Conservation (phyloP, 2,888 invertebrate species). For the Noctua janthina region DNA sequence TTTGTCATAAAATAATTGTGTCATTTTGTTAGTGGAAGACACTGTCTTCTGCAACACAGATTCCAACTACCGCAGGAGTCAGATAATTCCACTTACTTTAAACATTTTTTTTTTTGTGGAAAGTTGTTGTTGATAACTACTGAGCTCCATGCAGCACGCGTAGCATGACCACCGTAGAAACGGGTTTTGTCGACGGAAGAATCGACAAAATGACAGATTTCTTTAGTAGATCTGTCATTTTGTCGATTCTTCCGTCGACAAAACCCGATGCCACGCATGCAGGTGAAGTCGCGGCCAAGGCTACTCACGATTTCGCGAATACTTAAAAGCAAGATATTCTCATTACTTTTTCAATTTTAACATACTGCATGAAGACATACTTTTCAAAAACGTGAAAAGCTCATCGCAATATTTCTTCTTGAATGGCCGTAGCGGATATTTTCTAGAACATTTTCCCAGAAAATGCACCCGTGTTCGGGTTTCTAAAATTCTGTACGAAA, state of each 20-base stretch:
- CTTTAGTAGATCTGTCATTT: too few relatives aligned
- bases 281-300: neutral
- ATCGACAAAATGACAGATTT: too few relatives aligned
- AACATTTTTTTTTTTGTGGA: too few relatives aligned
- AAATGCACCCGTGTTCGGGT: neutral
- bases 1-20: too few relatives aligned
- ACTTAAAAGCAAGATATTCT: neutral
- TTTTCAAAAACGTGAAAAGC: constrained; percentile 22
- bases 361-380: neutral
- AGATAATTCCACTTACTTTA: neutral
- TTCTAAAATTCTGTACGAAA: constrained; percentile 1
- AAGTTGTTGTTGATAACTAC: too few relatives aligned
- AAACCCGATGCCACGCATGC: neutral
- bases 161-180: too few relatives aligned
- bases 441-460: neutral
- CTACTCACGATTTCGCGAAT: neutral
- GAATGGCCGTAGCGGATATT: constrained; percentile 11
- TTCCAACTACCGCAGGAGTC: neutral
- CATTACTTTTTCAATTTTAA: neutral
- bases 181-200: too few relatives aligned
- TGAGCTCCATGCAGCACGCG: neutral
- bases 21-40: neutral
- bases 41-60: neutral
- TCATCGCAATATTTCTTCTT: constrained; percentile 24
- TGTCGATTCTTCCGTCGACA: too few relatives aligned